Evolutionary conservation across 2,113 vertebrate genomes (phyloP), one percentile per base, ranked within the genome.

Genomic region (Gopherus evgoodei): DNA sequence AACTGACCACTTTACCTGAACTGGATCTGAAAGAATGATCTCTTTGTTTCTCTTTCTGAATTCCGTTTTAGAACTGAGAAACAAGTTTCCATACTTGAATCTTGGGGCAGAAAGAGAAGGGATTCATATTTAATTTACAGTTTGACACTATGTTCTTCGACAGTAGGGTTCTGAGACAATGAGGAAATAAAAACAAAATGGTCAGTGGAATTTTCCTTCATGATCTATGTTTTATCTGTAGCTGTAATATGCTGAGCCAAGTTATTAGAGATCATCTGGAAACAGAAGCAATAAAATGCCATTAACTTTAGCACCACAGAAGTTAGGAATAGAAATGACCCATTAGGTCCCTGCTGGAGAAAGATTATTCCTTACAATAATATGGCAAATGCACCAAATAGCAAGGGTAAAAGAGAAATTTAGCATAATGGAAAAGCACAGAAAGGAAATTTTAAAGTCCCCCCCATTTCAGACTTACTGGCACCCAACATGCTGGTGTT

Each of bases 271-370:
- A 89, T 96, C 96, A 97, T 76, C 78, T 91, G 96, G 93, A 89
- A 97, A 96, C 92, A 95, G 65, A 83, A 95, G 72, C 65, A 93
- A 96, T 83, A 94, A 98, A 98, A 97, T 86, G 81, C 87, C 94
- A 96, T 94, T 83, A 86, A 84, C 42, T 84, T 81, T 8, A 92
- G 92, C 56, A 52, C 52, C 95, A 84, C 0, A 38, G 47, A 81
- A 91, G 52, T 47, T 31, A 52, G 38, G 79, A 84, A 81, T 87
- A 81, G 91, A 85, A 94, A 57, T 90, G 79, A 76, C 79, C 93
- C 31, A 0, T 17, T 49, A 87, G 72, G 49, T 69, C 16, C 76
- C 56, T 59, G 44, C 83, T 83, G 95, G 83, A 65, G 81, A 47
- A 72, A 81, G 82, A 75, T 1, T 89, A 49, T 35, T 89, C 49